A percentile compares a stretch with the other conserved stretches of the same genome.
phyloP scores from a whole-genome alignment of 2,888 invertebrate species.

The Adela reaumurella region DNA sequence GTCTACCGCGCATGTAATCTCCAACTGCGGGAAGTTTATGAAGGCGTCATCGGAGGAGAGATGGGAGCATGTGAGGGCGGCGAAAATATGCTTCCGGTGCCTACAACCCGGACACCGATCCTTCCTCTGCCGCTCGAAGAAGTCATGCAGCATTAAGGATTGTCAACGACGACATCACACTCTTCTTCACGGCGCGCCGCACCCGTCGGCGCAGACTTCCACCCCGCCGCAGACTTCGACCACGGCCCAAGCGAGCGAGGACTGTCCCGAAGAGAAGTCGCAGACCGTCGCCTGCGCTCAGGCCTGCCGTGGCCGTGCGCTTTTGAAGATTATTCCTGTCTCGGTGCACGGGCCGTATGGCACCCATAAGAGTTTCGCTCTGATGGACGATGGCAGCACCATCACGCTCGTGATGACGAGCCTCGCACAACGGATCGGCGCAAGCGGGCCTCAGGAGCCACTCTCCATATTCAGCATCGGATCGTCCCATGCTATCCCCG shows the following conservation, averaged over 20 bases:
- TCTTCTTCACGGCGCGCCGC: no score
- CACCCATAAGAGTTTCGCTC: neutral
- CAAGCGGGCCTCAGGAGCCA: neutral
- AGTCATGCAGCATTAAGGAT: slow-evolving; percentile 3
- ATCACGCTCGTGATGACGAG: no score
- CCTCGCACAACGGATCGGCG: no score
- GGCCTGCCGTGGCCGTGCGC: no score
- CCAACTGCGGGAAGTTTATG: neutral
- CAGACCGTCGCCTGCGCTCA: no score
- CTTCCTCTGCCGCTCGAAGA: neutral
- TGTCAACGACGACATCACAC: slow-evolving; percentile 1
- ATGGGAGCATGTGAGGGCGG: neutral
- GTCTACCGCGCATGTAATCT: neutral
- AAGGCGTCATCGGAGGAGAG: neutral
- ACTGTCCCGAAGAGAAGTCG: no score
- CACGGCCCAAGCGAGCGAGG: no score
- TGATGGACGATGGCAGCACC: neutral
- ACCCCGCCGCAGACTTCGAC: no score
- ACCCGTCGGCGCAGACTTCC: neutral
- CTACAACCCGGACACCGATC: no score
- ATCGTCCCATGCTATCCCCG: no score
- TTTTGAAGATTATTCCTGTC: neutral
- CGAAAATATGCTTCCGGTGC: slow-evolving; percentile 5
- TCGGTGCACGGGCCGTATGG: no score
- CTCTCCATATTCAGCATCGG: neutral